Evolutionary conservation across 2,113 vertebrate species (phyloP).

Genomic region (Calidris pugnax): DNA sequence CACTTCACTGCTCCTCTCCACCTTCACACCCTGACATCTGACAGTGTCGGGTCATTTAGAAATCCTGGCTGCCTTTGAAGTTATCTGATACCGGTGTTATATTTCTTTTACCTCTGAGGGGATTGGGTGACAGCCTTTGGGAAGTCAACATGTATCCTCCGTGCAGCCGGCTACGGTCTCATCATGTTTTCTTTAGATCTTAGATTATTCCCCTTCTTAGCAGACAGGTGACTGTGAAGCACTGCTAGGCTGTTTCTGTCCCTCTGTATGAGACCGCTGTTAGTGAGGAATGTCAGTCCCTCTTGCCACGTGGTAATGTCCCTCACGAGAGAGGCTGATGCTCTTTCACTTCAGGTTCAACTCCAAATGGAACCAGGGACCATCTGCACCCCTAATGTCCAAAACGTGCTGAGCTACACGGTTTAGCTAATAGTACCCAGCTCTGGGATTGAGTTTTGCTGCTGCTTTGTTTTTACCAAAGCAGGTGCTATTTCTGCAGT

Average conservation of each 20-base stretch:
- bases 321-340: neutral
- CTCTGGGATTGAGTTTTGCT: neutral
- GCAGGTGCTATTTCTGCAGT: neutral
- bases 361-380: neutral
- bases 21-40: fast-evolving
- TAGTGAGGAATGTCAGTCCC: neutral
- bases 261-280: fast-evolving
- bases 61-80: neutral
- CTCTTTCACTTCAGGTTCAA: neutral
- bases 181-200: neutral
- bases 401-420: fast-evolving
- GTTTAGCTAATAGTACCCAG: neutral
- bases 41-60: neutral
- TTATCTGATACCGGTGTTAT: neutral
- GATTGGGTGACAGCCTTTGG: neutral
- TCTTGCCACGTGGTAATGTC: neutral
- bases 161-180: neutral
- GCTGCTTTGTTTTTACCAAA: neutral
- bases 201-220: neutral
- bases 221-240: neutral
- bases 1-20: neutral
- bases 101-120: neutral
- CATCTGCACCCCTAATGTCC: neutral
- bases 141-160: neutral
- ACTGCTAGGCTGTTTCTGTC: neutral